Evolutionary conservation across 2,888 invertebrate genomes (phyloP), one percentile per base, ranked within the genome.

Genomic region (Lamellibrachia satsuma): DNA sequence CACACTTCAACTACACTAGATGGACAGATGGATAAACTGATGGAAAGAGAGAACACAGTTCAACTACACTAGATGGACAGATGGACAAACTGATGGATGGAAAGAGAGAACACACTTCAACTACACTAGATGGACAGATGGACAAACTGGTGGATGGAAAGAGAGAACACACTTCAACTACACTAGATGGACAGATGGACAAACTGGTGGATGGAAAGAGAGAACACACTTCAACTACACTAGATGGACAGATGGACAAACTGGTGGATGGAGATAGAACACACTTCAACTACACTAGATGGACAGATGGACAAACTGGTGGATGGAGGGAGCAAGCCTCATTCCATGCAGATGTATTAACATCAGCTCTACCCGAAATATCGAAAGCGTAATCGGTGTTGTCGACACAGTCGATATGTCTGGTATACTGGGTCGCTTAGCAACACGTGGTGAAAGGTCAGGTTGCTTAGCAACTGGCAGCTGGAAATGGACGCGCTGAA

Each of bases 351-450:
- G 75, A 75, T 75, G 11, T 11, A 75, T 39, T 75, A 75, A 75
- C 22, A 15, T 75, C 75, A 75, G 75, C 75, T 75, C 75, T 75
- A 75, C 75, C 75, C 75, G 75, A 75, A 75, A 75, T 22, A 75
- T 75, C 22, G 75, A 75, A 75, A 75, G 75, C 75, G 75, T 75
- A 75, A 75, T 75, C 75, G 75, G 75, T 75, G 75, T 75, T 6
- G 75, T 2, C n/a, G 75, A 75, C 75, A 11, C 75, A 75, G 75
- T 75, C 75, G 22, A 22, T 75, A 75, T 22, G 75, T 75, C 75
- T 75, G 22, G 75, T 75, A 75, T 75, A 75, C 75, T 75, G 75
- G 75, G 75, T 75, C 75, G 75, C 75, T 75, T 75, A 75, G 75
- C 75, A 75, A 75, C 75, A 22, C 75, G 22, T 75, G 75, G 22